Evolutionary conservation across 1,140 invertebrate species (phyloP), one percentile per base, ranked within the genome.

Genomic region (Euura saliciscinereae): DNA sequence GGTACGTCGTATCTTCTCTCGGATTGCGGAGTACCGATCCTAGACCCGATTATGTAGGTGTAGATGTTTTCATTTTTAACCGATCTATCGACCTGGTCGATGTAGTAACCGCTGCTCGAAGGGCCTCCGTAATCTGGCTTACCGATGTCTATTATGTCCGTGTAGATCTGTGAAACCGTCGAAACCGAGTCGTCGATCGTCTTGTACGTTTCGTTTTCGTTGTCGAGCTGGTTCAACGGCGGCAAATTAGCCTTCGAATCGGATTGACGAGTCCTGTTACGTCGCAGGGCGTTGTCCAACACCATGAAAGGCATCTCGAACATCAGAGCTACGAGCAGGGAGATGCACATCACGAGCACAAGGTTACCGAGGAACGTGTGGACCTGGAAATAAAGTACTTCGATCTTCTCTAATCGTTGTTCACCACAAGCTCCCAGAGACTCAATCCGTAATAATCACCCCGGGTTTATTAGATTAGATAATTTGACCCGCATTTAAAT

Each of bases 251-350:
- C 45, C 2, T 45, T 13, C 0, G 67, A 44, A 5, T 65, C 70
- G 2, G 66, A 68, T 43, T 65, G 73, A 3, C 44, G 45, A 6
- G 45, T 45, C 0, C 13, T 59, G 42, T 8, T 13, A 0, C 43
- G 72, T 1, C 66, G n/a, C 4, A 74, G 42, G 3, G 43, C 11
- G 1, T 45, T 68, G 43, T 73, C 70, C n/a, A 78, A 13, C 1
- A 51, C 71, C 67, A 78, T 75, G 67, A 88, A 87, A 0, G 87
- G 87, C 73, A 86, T 83, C 65, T 88, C 87, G 72, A 88, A 84
- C 42, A 79, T 78, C 0, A 87, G 74, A 6, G 78, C 83, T 70
- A 86, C 76, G 0, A 79, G 10, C 0, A 76, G 71, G 1, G 87
- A 84, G 0, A 85, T 43, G 0, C 84, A 3, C 59, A 87, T 59